Conservation (phyloP, 2,888 invertebrate species). For the Plagodis pulveraria region DNA sequence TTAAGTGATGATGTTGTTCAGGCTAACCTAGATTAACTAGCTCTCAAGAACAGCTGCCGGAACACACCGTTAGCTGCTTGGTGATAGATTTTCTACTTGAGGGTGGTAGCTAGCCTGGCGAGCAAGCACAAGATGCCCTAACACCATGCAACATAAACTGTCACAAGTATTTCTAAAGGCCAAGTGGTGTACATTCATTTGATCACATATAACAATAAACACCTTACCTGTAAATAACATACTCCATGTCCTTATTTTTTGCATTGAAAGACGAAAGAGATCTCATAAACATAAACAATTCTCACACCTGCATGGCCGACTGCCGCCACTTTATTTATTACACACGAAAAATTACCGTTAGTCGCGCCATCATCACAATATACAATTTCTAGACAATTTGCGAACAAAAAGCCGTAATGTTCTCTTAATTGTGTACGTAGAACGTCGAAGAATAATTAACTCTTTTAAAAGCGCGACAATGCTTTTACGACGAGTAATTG, state of each 20-base stretch:
- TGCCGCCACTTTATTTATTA: slow-evolving; percentile 3
- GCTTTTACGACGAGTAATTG: slow-evolving; percentile 53
- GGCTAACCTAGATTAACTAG: too few relatives aligned
- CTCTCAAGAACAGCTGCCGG: too few relatives aligned
- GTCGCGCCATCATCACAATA: slow-evolving; percentile 4
- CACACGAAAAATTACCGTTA: slow-evolving; percentile 20
- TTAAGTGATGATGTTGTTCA: too few relatives aligned
- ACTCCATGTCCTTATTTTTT: not conserved
- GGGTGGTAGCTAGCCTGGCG: too few relatives aligned
- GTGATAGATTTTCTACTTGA: too few relatives aligned
- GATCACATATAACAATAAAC: too few relatives aligned
- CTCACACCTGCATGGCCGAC: slow-evolving; percentile 27
- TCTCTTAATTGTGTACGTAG: slow-evolving; percentile 51
- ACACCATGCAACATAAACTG: too few relatives aligned
- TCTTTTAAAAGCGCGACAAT: slow-evolving; percentile 44
- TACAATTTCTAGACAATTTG: slow-evolving; percentile 28
- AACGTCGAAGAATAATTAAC: slow-evolving; percentile 43
- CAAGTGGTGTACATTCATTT: too few relatives aligned
- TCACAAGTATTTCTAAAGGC: too few relatives aligned
- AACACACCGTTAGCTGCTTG: too few relatives aligned
- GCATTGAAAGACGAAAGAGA: not conserved
- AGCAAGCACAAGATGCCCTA: too few relatives aligned
- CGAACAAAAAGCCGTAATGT: slow-evolving; percentile 37
- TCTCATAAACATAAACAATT: not conserved
- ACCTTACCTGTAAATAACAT: too few relatives aligned